A percentile compares a stretch with the other conserved stretches of the same genome.
These are phyloP conservation scores for Pangasius larnaudii DNA, from an alignment of 2,797 vertebrate species.

Conservation along the genomic window DNA sequence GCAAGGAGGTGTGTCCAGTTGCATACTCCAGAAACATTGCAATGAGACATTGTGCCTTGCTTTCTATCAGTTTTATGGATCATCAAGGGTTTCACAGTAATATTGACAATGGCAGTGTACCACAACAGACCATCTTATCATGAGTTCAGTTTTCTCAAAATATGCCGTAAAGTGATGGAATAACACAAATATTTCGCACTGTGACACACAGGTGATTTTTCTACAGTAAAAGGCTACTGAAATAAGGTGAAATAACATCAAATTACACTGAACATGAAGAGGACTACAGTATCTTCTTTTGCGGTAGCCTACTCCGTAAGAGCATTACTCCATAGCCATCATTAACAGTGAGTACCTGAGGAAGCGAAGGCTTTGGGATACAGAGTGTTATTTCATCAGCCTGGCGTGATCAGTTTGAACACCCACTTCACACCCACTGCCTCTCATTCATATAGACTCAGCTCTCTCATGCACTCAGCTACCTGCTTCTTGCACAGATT, in stretches of 20 bases:
- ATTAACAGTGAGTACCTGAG: slow-evolving; percentile 34
- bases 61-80: neutral
- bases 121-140: neutral
- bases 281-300: neutral
- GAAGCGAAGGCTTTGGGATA: slow-evolving; percentile 27
- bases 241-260: neutral
- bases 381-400: slow-evolving; percentile 68
- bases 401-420: slow-evolving; percentile 68
- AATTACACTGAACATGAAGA: neutral
- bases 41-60: neutral
- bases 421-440: slow-evolving; percentile 71
- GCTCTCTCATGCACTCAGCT: slow-evolving; percentile 67
- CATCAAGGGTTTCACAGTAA: neutral
- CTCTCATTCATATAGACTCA: slow-evolving; percentile 68
- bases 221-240: neutral
- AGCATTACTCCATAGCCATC: neutral
- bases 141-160: neutral
- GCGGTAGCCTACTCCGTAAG: neutral
- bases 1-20: neutral
- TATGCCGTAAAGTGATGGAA: neutral
- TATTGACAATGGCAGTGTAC: neutral
- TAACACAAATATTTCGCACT: neutral
- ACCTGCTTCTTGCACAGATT: slow-evolving; percentile 67
- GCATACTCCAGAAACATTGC: neutral
- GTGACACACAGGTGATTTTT: neutral